phyloP scores from a whole-genome alignment of 1,140 invertebrate species.

The Macrosteles quadrilineatus region DNA sequence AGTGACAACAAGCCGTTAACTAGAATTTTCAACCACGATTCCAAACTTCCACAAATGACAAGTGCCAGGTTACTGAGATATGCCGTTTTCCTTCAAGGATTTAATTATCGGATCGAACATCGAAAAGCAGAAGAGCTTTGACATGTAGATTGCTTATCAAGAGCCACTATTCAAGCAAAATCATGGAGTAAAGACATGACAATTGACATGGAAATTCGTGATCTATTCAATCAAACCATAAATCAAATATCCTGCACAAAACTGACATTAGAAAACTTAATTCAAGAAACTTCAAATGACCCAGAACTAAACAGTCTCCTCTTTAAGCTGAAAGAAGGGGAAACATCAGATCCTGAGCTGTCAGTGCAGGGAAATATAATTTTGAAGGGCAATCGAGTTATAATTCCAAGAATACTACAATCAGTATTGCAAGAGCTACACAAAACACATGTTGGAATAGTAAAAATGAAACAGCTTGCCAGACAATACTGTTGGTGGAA shows the following conservation, averaged over 20 bases:
- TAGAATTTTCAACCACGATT: slow-evolving; percentile 50
- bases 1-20: slow-evolving; percentile 56
- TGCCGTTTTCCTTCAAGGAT: no score
- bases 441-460: not conserved
- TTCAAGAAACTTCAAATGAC: no score
- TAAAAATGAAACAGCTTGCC: not conserved
- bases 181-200: no score
- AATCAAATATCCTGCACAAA: not conserved
- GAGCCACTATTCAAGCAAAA: no score
- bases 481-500: not conserved
- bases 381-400: not conserved
- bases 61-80: no score
- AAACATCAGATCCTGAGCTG: no score
- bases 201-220: not conserved
- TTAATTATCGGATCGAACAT: no score
- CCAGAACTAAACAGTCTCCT: no score
- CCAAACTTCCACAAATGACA: slow-evolving; percentile 40
- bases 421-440: slow-evolving; percentile 7
- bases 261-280: not conserved
- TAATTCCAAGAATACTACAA: slow-evolving; percentile 1
- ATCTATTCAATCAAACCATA: not conserved
- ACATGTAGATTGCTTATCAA: no score
- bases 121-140: no score
- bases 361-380: not conserved
- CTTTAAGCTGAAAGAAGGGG: no score